These are phyloP conservation scores for Nycticorax nycticorax DNA, from an alignment of 2,113 vertebrate genomes.

Conservation along the genomic window DNA sequence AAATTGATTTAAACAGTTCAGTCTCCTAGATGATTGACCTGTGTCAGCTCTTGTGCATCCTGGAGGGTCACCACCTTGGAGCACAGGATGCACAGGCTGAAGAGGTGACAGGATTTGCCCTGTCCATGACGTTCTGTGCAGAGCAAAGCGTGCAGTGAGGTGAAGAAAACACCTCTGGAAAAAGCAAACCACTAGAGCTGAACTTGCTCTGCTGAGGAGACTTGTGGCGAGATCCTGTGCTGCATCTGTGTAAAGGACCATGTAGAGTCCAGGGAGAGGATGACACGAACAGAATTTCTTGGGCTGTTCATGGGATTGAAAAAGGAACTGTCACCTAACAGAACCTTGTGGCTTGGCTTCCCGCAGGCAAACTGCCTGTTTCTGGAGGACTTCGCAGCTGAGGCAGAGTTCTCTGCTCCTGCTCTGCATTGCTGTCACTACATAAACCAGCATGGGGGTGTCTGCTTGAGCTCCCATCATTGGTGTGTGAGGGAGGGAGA, in stretches of 20 bases:
- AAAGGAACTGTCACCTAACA: neutral
- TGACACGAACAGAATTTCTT: neutral
- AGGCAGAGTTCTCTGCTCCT: neutral
- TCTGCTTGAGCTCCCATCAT: neutral
- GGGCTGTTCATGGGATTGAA: neutral
- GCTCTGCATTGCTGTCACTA: neutral
- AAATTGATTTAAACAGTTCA: neutral
- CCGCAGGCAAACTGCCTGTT: neutral
- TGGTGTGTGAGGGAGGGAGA: neutral
- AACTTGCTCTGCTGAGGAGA: neutral
- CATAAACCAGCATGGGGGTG: neutral
- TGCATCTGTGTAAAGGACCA: fast-evolving
- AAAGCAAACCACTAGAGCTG: neutral
- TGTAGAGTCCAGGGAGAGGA: neutral
- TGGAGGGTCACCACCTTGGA: neutral
- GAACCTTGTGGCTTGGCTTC: neutral
- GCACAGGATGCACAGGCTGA: neutral
- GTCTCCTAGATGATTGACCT: neutral
- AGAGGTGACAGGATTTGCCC: neutral
- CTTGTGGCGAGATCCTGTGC: neutral
- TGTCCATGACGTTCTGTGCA: neutral
- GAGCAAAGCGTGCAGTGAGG: neutral
- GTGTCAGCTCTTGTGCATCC: neutral
- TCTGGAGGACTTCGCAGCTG: neutral
- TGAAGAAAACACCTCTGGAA: neutral